Conservation (phyloP, 2,113 vertebrate genomes). For the Anseranas semipalmata region DNA sequence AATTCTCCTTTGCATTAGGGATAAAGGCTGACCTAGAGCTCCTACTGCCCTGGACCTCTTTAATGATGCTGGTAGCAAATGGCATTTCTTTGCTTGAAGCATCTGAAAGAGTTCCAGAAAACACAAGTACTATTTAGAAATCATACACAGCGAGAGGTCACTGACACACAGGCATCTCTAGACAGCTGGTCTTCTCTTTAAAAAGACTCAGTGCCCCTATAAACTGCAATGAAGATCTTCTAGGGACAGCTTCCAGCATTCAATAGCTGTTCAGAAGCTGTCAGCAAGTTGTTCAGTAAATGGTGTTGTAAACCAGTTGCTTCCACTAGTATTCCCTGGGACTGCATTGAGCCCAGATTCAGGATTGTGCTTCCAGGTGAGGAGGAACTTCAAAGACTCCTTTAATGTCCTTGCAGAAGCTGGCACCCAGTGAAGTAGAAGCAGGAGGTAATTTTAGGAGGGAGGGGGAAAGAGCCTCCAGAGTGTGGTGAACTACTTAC, state of each 20-base stretch:
- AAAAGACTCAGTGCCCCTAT: background rate
- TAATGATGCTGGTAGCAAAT: background rate
- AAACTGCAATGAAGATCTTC: background rate
- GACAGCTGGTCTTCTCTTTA: background rate
- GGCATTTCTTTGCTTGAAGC: background rate
- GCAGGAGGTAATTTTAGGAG: background rate
- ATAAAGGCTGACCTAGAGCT: background rate
- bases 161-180: background rate
- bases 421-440: background rate
- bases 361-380: background rate
- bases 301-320: background rate
- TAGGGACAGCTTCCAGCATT: background rate
- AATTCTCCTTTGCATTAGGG: background rate
- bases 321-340: background rate
- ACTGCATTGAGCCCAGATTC: background rate
- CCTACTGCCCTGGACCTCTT: background rate
- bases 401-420: background rate
- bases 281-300: slow-evolving; percentile 5
- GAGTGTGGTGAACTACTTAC: background rate
- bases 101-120: background rate
- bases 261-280: background rate
- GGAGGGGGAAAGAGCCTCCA: background rate
- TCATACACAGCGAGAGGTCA: background rate
- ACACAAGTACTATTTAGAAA: background rate
- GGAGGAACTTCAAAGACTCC: background rate